Evolutionary conservation across 2,888 invertebrate genomes (phyloP), one percentile per base, ranked within the genome.

Genomic region (Zaprionus lineosus): DNA sequence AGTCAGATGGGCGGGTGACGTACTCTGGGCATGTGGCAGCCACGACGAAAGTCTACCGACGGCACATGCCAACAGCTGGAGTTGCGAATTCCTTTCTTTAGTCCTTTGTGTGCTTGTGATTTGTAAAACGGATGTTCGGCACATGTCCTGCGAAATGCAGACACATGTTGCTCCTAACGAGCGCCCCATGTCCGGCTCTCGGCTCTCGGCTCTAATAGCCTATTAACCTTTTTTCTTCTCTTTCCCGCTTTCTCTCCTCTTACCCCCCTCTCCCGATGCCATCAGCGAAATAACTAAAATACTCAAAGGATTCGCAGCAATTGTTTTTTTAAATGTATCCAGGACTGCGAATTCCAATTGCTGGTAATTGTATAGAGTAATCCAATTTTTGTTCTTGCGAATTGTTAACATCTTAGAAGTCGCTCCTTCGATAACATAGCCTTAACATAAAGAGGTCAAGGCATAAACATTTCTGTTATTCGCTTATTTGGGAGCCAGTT

Each of bases 111-210:
- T n/a, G 29, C 47, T 7, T 70, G 70, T 58, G 70, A 68, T 75
- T 79, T 69, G 69, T 56, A 57, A 64, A 84, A 77, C 82, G 77
- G 77, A 78, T 76, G 77, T 76, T 41, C 37, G 50, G 51, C 55
- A 63, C 81, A 73, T 74, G 83, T 70, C 64, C 55, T 62, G 50
- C 57, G 53, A 73, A 50, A 50, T 40, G 63, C 53, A 40, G 64
- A 69, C 77, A 81, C 53, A 76, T 58, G 77, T 73, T 77, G 39
- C 55, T 53, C 50, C 56, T 63, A 74, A 74, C 74, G 43, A 74
- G 62, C 58, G 29, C 16, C 21, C 33, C 31, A 34, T 19, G 50
- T 9, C 31, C 24, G 9, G 14, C 16, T 41, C 29, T 33, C 31
- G 29, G 24, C 29, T 47, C 29, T 29, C 26, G 29, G 14, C 8